Evolutionary conservation across 1,140 invertebrate species (phyloP).

Genomic region (Uloborus diversus): DNA sequence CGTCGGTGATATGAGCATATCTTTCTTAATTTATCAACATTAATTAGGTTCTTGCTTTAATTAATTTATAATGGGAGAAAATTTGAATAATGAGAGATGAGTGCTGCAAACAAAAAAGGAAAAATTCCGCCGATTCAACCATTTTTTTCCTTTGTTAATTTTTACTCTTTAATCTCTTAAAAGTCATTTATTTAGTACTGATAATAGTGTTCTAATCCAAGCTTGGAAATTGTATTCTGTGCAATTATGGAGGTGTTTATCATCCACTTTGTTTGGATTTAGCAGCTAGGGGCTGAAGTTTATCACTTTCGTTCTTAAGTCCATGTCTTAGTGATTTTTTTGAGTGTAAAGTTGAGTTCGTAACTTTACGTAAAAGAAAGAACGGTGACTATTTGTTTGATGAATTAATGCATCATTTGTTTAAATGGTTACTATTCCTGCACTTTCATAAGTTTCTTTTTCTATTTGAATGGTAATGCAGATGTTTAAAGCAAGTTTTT

Average conservation of each 20-base stretch:
- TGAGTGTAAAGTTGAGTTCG: too few species aligned
- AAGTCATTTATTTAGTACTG: slow-evolving; percentile 25
- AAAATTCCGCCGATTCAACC: background rate
- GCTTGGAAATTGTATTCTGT: background rate
- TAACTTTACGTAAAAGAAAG: too few species aligned
- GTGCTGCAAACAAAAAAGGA: background rate
- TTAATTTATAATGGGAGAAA: slow-evolving; percentile 53
- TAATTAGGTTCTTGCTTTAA: slow-evolving; percentile 42
- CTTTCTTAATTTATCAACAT: slow-evolving; percentile 51
- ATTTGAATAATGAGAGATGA: slow-evolving; percentile 32
- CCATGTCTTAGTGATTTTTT: too few species aligned
- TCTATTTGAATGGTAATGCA: too few species aligned
- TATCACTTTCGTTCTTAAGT: too few species aligned
- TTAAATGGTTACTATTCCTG: too few species aligned
- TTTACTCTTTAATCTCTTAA: slow-evolving; percentile 20
- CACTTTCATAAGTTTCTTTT: too few species aligned
- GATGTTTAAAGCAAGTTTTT: too few species aligned
- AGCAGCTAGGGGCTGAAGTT: too few species aligned
- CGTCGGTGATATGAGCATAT: slow-evolving; percentile 46
- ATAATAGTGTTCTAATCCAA: background rate
- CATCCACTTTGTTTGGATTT: too few species aligned
- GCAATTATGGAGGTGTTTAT: background rate
- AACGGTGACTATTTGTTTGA: too few species aligned
- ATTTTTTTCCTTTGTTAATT: slow-evolving; percentile 15
- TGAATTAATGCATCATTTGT: too few species aligned